These are phyloP conservation scores for Empidonax alnorum DNA, from an alignment of 2,113 vertebrate genomes.

Conservation along the genomic window DNA sequence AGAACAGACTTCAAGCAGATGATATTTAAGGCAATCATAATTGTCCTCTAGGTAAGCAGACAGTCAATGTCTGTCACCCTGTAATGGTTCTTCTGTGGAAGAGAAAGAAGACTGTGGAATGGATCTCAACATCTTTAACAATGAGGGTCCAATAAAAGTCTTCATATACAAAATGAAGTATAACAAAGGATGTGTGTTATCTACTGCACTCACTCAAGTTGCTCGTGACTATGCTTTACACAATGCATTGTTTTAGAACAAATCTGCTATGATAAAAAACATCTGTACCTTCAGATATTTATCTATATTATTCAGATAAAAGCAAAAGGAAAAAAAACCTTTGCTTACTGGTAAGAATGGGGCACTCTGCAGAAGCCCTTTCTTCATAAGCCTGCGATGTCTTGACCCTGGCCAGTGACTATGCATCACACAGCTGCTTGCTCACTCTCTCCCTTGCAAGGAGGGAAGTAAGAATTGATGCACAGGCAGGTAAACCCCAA, in stretches of 20 bases:
- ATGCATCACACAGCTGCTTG: accelerated
- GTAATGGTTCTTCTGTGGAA: neutral
- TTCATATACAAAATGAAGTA: neutral
- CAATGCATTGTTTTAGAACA: neutral
- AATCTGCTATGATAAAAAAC: neutral
- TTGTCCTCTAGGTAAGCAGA: neutral
- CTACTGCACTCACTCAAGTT: neutral
- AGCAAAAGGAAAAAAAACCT: neutral
- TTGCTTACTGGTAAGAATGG: neutral
- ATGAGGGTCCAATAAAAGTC: neutral
- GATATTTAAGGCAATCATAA: neutral
- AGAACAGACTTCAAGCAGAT: neutral
- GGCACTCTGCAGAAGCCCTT: neutral
- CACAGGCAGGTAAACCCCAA: neutral
- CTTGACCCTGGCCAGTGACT: neutral
- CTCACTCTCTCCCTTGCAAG: neutral
- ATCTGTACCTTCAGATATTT: neutral
- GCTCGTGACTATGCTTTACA: neutral
- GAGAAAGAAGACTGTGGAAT: neutral
- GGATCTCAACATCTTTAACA: neutral
- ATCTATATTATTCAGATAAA: neutral
- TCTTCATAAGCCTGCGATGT: neutral
- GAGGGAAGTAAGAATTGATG: neutral
- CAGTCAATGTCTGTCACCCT: neutral
- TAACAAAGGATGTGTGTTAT: neutral